Base-by-base conservation (phyloP, 2,797 vertebrate species). In the Acipenser ruthenus region DNA sequence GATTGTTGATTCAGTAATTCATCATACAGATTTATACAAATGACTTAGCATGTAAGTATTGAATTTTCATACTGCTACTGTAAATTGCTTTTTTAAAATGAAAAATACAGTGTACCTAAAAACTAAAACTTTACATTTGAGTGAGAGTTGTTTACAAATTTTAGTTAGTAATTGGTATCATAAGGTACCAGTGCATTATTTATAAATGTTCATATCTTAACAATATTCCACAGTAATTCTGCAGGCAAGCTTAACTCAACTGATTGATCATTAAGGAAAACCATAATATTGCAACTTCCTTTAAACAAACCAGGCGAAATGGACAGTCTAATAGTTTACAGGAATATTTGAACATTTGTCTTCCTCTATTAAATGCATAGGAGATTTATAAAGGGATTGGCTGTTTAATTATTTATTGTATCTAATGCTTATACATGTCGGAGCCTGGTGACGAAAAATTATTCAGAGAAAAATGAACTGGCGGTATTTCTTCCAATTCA, bases 1-100 rank as follows among this genome's bases (percentile, higher is more conserved):
- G 37, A 62, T 15, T 18, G 51, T 49, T n/a, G 63, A 52, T 55
- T 52, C 63, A 60, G 61, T 69, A 69, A 69, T 61, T 56, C 60
- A 49, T 69, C 49, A 48, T 23, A 15, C 37, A 37, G 51, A 66
- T 51, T 10, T 11, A 55, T 69, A 69, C 63, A 66, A 18, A 69
- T 55, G 60, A 64, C 50, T 60, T 37, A 23, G 59, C 56, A 47
- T 69, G 58, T 69, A 49, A 37, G 51, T 56, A 69, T 69, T 66
- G 68, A 66, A 65, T 66, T 66, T 69, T 66, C 51, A 62, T 69
- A 51, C 64, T 50, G n/a, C 3, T 66, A 47, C 50, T 37, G 47
- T 49, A 56, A 48, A 62, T 69, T 66, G 62, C 13, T 64, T 47
- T 49, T 56, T 59, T 63, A 10, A 11, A 10, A 11, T 11, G 10